Evolutionary conservation across 2,888 invertebrate species (phyloP).

Genomic region (Mamestra brassicae): DNA sequence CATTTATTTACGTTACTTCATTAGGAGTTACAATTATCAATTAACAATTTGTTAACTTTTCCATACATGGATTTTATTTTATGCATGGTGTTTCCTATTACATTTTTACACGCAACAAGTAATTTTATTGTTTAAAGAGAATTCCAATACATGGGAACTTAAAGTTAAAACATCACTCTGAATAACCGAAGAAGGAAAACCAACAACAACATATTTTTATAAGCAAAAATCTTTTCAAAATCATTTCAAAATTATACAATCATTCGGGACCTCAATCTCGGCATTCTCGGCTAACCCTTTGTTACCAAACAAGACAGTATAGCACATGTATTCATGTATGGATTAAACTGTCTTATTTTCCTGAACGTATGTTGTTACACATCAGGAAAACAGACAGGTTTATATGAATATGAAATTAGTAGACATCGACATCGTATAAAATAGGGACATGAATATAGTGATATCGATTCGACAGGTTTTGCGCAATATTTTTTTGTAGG

Average conservation of each 20-base stretch:
- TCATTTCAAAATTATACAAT: neutral
- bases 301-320: neutral
- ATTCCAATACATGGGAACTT: too few relatives aligned
- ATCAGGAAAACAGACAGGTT: constrained; percentile 20
- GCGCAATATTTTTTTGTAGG: neutral
- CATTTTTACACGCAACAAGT: too few relatives aligned
- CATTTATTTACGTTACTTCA: too few relatives aligned
- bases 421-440: neutral
- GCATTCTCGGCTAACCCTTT: neutral
- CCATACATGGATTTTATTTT: too few relatives aligned
- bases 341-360: constrained; percentile 11
- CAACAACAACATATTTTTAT: neutral
- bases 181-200: neutral
- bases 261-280: neutral
- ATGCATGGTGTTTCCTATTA: too few relatives aligned
- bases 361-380: neutral
- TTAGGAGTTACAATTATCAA: too few relatives aligned
- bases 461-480: constrained; percentile 7
- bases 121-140: too few relatives aligned
- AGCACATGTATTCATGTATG: constrained; percentile 4
- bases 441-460: constrained; percentile 1
- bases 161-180: neutral
- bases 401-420: constrained; percentile 38
- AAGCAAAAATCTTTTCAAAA: neutral
- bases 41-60: too few relatives aligned